Base-by-base conservation (phyloP, 2,888 invertebrate genomes). In the Ctenicera cuprea region DNA sequence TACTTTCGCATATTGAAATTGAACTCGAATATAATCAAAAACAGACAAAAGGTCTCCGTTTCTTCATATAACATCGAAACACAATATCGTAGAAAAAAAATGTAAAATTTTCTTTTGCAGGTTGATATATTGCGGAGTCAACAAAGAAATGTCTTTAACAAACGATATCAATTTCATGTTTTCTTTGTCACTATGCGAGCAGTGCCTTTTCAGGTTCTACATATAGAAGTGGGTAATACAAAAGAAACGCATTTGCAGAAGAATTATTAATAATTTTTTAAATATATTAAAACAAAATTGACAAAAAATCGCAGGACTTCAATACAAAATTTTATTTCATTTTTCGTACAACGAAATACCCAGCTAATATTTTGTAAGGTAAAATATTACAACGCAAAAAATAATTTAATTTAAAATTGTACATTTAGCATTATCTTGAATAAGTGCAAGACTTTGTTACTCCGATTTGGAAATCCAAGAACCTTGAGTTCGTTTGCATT, bases 151-250 rank as follows among this genome's bases (percentile, higher is more conserved):
- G 52, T 45, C 45, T 64, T 20, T 26, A 65, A 48, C 50, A 50
- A 65, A 65, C 50, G 48, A 65, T 65, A 65, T 65, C 65, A 48
- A 38, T 65, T 65, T 65, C 52, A 52, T 52, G 37, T 52, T 65
- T 65, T 48, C 64, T 64, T 64, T 64, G 64, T 64, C 64, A 30
- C 14, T 50, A 33, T 64, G 48, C 48, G 43, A 30, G 26, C 33
- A 50, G 18, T 26, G 33, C 65, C 20, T 52, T 37, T 37, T 12
- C 45, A 11, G 26, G 45, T 50, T 45, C 14, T 63, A 63, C 26
- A 43, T 16, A 26, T n/a, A 41, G 30, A 41, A 63, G 22, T 37
- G 20, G 2, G 26, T 5, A 14, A 7, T 45, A 18, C 9, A 43
- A 12, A 43, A n/a, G n/a, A n/a, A n/a, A n/a, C n/a, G n/a, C n/a